phyloP scores from a whole-genome alignment of 64 coral and sea anemone species.

The Pocillopora damicornis region DNA sequence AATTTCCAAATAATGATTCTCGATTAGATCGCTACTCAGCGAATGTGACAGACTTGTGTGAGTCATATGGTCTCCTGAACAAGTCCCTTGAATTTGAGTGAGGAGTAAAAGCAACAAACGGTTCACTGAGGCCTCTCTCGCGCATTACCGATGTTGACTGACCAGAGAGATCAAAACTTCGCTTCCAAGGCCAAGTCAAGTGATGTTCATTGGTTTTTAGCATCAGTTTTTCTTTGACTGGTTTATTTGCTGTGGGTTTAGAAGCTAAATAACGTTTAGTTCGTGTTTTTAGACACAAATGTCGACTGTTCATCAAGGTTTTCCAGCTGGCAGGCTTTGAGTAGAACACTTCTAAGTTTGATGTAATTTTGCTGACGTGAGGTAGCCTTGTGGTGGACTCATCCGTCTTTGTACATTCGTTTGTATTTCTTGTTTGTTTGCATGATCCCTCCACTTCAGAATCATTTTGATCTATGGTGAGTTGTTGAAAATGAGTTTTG shows the following conservation, averaged over 20 bases:
- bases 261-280: background rate
- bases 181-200: background rate
- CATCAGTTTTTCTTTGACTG: background rate
- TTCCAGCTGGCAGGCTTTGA: slow-evolving; percentile 3
- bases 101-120: background rate
- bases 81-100: background rate
- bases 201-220: background rate
- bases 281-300: background rate
- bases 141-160: background rate
- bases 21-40: background rate
- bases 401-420: background rate
- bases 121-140: background rate
- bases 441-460: background rate
- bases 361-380: background rate
- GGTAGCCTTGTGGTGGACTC: background rate
- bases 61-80: background rate
- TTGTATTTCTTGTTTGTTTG: background rate
- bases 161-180: background rate
- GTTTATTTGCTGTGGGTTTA: background rate
- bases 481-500: no score
- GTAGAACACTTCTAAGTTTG: slow-evolving; percentile 17
- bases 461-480: background rate
- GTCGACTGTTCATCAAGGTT: background rate
- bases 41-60: slow-evolving; percentile 18
- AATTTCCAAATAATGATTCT: no score